phyloP scores from a whole-genome alignment of 92 coral and sea anemone genomes.

The Diadumene lineata region DNA sequence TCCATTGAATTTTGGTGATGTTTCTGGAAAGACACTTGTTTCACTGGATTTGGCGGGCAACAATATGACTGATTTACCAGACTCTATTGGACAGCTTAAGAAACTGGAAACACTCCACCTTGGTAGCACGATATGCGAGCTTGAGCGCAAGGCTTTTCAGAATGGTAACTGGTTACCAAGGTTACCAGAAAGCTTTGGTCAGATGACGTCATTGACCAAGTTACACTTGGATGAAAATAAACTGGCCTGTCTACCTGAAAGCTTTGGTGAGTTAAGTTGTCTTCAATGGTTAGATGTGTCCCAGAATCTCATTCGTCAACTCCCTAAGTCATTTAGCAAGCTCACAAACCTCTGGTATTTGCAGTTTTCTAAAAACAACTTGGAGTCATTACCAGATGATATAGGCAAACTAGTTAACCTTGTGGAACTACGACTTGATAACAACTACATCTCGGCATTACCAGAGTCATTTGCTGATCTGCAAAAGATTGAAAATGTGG shows the following conservation, averaged over 20 bases:
- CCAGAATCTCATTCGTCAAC: constrained; percentile 66
- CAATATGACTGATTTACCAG: constrained; percentile 71
- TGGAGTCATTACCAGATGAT: constrained; percentile 66
- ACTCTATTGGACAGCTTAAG: constrained; percentile 75
- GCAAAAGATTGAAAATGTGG: constrained; percentile 69
- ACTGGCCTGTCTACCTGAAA: constrained; percentile 70
- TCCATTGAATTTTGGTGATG: constrained; percentile 64
- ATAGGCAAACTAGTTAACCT: constrained; percentile 82
- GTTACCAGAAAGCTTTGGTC: constrained; percentile 80
- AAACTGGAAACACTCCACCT: constrained; percentile 75
- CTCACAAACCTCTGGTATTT: constrained; percentile 79
- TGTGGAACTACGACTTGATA: constrained; percentile 75
- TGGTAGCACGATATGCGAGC: constrained; percentile 91
- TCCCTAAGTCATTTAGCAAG: constrained; percentile 85
- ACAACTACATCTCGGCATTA: constrained; percentile 61
- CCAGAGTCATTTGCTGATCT: constrained; percentile 82
- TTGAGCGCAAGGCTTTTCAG: constrained; percentile 92
- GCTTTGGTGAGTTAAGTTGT: constrained; percentile 67
- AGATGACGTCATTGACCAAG: constrained; percentile 65
- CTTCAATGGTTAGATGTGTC: constrained; percentile 93
- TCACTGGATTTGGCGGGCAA: constrained; percentile 84
- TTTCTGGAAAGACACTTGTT: constrained; percentile 60
- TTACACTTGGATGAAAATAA: constrained; percentile 93
- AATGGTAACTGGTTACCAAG: constrained; percentile 90
- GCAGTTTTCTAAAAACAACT: constrained; percentile 89